phyloP scores from a whole-genome alignment of 2,888 invertebrate species.

The Chloroclysta siterata region DNA sequence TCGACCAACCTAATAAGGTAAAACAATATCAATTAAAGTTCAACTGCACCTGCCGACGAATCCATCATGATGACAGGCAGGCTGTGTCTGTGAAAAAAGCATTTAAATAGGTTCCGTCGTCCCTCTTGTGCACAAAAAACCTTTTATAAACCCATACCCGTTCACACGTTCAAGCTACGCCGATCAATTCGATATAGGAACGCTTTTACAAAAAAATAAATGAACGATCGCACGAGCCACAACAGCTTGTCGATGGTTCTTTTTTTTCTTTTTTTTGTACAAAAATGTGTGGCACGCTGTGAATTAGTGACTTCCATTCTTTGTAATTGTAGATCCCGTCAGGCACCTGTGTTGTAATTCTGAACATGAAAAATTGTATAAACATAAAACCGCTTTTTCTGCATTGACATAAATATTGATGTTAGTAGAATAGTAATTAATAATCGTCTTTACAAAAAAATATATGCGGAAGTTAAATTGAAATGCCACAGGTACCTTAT shows the following conservation, averaged over 20 bases:
- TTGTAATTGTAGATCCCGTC: conserved; percentile 13
- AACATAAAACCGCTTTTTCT: not conserved
- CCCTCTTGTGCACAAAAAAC: conserved; percentile 21
- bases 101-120: conserved; percentile 26
- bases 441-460: too few species aligned
- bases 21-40: conserved; percentile 46
- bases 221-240: conserved; percentile 64
- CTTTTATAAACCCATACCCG: conserved; percentile 16
- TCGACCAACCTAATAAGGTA: conserved; percentile 23
- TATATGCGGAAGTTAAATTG: too few species aligned
- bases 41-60: conserved; percentile 53
- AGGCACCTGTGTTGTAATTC: conserved; percentile 21
- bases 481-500: too few species aligned
- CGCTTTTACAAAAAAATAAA: conserved; percentile 6
- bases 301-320: conserved; percentile 16
- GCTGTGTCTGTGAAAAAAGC: conserved; percentile 45
- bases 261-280: conserved; percentile 56
- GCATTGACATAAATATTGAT: too few species aligned
- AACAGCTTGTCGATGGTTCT: conserved; percentile 66
- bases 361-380: not conserved
- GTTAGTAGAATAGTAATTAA: too few species aligned
- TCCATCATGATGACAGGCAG: conserved; percentile 43
- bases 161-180: conserved; percentile 28
- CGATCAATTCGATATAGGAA: conserved; percentile 46
- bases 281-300: conserved; percentile 11